phyloP scores from a whole-genome alignment of 2,797 vertebrate genomes.

The Craterocephalus amniculus region DNA sequence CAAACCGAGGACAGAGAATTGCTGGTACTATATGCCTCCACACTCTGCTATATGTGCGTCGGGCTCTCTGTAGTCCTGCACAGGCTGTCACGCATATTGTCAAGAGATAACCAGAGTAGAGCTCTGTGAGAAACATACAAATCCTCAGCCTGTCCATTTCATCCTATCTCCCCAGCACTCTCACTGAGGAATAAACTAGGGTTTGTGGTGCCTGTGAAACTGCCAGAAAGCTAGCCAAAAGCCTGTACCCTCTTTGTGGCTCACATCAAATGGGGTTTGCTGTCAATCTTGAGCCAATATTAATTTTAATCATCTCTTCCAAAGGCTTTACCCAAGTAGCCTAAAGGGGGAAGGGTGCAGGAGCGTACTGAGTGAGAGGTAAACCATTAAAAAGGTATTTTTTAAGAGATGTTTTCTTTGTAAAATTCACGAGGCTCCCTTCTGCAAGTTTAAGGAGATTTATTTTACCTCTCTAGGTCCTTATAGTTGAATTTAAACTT shows the following conservation, averaged over 20 bases:
- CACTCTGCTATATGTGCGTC: constrained; percentile 43
- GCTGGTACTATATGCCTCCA: constrained; percentile 70
- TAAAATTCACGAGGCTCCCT: constrained; percentile 77
- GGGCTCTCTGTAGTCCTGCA: constrained; percentile 56
- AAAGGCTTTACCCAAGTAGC: constrained; percentile 84
- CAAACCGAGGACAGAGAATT: constrained; percentile 81
- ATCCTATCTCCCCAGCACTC: constrained; percentile 66
- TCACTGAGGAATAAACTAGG: constrained; percentile 78
- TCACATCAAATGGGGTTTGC: constrained; percentile 87
- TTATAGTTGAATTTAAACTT: constrained; percentile 73
- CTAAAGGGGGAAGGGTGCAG: constrained; percentile 77
- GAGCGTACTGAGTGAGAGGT: constrained; percentile 76
- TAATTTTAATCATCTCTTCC: constrained; percentile 86
- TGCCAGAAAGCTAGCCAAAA: constrained; percentile 78
- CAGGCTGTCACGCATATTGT: constrained; percentile 76
- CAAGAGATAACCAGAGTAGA: constrained; percentile 71
- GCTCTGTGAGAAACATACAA: constrained; percentile 54
- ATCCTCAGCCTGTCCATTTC: constrained; percentile 74
- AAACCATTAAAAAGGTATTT: constrained; percentile 84
- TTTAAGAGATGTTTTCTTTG: constrained; percentile 79
- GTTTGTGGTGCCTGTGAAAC: constrained; percentile 79
- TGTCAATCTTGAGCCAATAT: constrained; percentile 86
- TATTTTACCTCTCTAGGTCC: constrained; percentile 68
- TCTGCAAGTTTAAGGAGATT: constrained; percentile 72
- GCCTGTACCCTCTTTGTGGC: constrained; percentile 81